Evolutionary conservation across 2,888 invertebrate genomes (phyloP), one percentile per base, ranked within the genome.

Genomic region (Coleophora deauratella): DNA sequence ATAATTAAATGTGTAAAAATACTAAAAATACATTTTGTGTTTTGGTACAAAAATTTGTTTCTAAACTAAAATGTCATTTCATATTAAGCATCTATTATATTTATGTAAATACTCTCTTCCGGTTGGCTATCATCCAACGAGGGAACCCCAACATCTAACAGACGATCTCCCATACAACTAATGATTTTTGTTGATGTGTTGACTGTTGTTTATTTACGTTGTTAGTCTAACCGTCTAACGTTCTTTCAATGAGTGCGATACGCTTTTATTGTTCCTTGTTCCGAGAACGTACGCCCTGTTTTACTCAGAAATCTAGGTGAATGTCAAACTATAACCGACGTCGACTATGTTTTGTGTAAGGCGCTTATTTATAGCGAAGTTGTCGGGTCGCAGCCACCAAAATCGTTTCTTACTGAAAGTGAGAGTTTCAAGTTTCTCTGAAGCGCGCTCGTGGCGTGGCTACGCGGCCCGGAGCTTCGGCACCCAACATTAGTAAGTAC

Each of bases 141-240:
- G 82, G 81, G 73, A 78, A 72, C 78, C 81, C 76, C 60, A 62
- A 69, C 39, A 69, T 72, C 72, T 72, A 76, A 75, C 74, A 79
- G 79, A 81, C 78, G 73, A 73, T 78, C 72, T 72, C 73, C n/a
- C n/a, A n/a, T n/a, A 75, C 78, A 75, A 79, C 78, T 78, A 74
- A 69, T 68, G 66, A 66, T 67, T 71, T 72, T 70, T 62, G 70
- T 71, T 69, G 65, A 64, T 66, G 64, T 63, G 60, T 11, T 64
- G 59, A 64, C 55, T 63, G 60, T 11, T 64, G 59, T 65, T 56
- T 61, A 60, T 59, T 56, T 52, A 56, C 57, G 52, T 59, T 52
- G 48, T n/a, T n/a, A 51, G 54, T 52, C 51, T 43, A n/a, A n/a
- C n/a, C n/a, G 21, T 21, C 21, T 21, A 21, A 21, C 21, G 21